Conservation (phyloP, 2,113 vertebrate genomes). For the Balaeniceps rex region DNA sequence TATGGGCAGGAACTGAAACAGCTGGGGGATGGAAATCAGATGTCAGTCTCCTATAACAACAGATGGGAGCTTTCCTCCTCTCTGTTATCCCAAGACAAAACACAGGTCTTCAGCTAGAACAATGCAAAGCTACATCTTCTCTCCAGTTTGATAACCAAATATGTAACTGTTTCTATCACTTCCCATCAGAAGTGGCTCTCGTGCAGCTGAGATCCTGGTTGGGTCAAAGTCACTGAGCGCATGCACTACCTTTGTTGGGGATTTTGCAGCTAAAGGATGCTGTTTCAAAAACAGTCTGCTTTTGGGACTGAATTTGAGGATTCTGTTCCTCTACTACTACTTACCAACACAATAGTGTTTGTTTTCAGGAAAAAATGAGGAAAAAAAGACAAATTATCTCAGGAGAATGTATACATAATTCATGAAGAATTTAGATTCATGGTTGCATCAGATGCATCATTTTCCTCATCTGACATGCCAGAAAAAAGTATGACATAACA, state of each 20-base stretch:
- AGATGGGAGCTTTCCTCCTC: background rate
- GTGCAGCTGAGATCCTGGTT: background rate
- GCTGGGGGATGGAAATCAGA: background rate
- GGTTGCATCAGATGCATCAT: background rate
- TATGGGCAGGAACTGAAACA: background rate
- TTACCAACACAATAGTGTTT: background rate
- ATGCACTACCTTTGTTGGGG: background rate
- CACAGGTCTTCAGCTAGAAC: background rate
- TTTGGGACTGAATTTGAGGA: background rate
- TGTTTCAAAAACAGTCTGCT: background rate
- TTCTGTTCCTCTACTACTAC: background rate
- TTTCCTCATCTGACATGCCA: background rate
- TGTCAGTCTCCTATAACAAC: background rate
- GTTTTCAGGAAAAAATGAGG: background rate
- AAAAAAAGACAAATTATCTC: background rate
- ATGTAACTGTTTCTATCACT: background rate
- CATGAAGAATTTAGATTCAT: background rate
- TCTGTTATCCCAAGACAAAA: background rate
- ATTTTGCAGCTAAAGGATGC: background rate
- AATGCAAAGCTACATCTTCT: background rate
- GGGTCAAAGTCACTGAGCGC: background rate
- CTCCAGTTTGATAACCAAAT: background rate
- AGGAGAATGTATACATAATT: background rate
- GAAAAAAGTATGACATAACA: background rate
- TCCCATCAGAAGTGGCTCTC: background rate